Evolutionary conservation across 2,888 invertebrate species (phyloP).

Genomic region (Agriopis aurantiaria): DNA sequence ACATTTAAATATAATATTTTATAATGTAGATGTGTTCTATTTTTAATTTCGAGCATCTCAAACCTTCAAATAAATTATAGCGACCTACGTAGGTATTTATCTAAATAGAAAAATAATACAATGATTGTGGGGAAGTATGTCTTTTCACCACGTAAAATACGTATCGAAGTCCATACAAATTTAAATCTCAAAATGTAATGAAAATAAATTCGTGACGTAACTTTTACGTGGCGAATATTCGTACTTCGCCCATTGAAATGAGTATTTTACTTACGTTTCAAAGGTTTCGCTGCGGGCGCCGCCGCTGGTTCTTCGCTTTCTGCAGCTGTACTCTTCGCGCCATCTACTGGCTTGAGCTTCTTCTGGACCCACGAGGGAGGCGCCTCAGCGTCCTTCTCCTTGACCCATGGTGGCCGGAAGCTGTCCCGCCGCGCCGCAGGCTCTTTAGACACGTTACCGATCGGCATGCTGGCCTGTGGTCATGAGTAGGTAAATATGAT

Average conservation of each 20-base stretch:
- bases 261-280: conserved; percentile 70
- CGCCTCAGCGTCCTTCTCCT: conserved; percentile 87
- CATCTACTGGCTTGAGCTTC: conserved; percentile 78
- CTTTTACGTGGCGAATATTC: too few relatives aligned
- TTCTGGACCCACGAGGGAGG: conserved; percentile 88
- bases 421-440: conserved; percentile 87
- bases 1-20: too few relatives aligned
- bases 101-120: too few relatives aligned
- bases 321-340: conserved; percentile 56
- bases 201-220: too few relatives aligned
- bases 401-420: conserved; percentile 92
- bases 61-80: too few relatives aligned
- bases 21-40: too few relatives aligned
- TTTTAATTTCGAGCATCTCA: too few relatives aligned
- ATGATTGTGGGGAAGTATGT: too few relatives aligned
- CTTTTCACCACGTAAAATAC: too few relatives aligned
- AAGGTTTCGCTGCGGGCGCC: conserved; percentile 56
- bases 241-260: background rate
- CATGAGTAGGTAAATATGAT: background rate
- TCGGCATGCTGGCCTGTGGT: conserved; percentile 72
- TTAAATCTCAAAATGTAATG: too few relatives aligned
- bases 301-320: conserved; percentile 52
- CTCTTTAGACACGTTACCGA: conserved; percentile 83
- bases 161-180: too few relatives aligned
- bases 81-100: too few relatives aligned